Evolutionary conservation across 2,113 vertebrate genomes (phyloP), one percentile per base, ranked within the genome.

Genomic region (Hassar affinis): DNA sequence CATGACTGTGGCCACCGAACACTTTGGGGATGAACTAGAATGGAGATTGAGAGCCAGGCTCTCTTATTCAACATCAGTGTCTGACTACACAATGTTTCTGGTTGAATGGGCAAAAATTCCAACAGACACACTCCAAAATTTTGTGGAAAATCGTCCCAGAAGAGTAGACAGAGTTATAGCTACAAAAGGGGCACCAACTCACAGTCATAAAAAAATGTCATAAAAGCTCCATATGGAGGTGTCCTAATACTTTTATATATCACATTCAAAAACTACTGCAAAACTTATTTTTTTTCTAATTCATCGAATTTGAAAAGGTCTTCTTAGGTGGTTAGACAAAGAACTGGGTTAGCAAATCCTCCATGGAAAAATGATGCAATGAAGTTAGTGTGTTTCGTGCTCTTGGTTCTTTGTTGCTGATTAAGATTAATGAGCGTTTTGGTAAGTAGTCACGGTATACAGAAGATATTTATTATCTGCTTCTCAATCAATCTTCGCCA

Each of bases 361-460:
- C 72, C 57, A 42, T 51, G 87, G 77, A 83, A 86, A 90, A 89
- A 90, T 90, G 85, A 89, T 83, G 25, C 80, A 76, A 86, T 81
- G 87, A 64, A 51, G 38, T 54, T 89, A 74, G 85, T 17, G 90
- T 90, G 90, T 89, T 89, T 89, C 91, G 80, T 71, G 86, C 87
- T 77, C 89, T 90, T 91, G 90, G 91, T 88, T 12, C 85, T 33
- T 72, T 86, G 87, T 85, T 85, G 51, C 81, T 85, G 86, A 92
- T 91, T 85, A 89, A 92, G 91, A 94, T 94, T 90, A 93, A 93
- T 93, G 93, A 87, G 83, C 87, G 91, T 90, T 92, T 92, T 91
- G 86, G 83, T 54, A 14, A 22, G 78, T 87, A 89, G 87, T 89
- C 91, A 79, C 38, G 47, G 82, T 88, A 85, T 87, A 85, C 81